A percentile compares a stretch with the other conserved stretches of the same genome.
Evolutionary conservation across 1,140 invertebrate species (phyloP).

Genomic region (Hirudo medicinalis): DNA sequence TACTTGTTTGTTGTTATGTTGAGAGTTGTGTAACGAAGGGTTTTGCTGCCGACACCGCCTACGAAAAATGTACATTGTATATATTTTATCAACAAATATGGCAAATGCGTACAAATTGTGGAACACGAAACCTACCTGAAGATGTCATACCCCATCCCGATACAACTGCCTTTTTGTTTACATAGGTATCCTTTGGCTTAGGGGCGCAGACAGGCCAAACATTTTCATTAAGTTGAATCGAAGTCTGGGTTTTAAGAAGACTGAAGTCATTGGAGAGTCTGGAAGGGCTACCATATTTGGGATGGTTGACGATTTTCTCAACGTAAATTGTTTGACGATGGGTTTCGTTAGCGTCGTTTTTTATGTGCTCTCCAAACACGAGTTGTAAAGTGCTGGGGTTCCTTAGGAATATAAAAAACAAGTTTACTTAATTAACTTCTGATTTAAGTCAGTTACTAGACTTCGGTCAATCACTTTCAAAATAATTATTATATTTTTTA

Average conservation of each 20-base stretch:
- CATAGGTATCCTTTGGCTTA: not conserved
- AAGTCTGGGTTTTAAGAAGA: not conserved
- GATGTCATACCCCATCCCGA: conserved; percentile 3
- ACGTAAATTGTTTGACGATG: not conserved
- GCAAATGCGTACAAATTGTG: not conserved
- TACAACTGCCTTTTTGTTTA: not conserved
- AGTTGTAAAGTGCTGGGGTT: not conserved
- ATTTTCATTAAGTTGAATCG: not conserved
- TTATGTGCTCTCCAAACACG: not conserved
- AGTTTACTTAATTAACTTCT: not conserved
- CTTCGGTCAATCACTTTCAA: not conserved
- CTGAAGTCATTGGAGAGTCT: not conserved
- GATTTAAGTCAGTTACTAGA: no score
- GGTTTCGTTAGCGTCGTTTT: not conserved
- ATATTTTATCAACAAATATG: not conserved
- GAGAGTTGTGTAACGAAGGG: not conserved
- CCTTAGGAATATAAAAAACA: not conserved
- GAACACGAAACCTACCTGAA: not conserved
- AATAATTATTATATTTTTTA: conserved; percentile 6
- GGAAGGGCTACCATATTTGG: not conserved
- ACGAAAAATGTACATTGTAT: not conserved
- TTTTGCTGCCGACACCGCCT: not conserved
- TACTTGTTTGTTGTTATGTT: conserved; percentile 12
- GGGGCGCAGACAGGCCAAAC: conserved; percentile 10
- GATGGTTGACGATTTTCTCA: not conserved